phyloP scores from a whole-genome alignment of 2,113 vertebrate genomes.

The Chaetodon trifascialis region DNA sequence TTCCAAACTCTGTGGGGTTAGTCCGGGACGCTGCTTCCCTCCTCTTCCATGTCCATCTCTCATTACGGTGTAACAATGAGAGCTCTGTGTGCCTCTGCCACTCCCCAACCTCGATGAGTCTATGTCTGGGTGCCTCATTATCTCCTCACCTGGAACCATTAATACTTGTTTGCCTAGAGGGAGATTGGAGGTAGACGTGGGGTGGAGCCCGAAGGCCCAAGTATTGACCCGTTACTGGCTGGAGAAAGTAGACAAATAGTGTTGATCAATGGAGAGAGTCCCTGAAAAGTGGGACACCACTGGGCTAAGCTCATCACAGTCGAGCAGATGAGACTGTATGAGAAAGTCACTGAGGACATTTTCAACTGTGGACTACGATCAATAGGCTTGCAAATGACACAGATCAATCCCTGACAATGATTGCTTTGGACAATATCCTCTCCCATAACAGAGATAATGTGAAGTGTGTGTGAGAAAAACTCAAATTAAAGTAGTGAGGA shows the following conservation, averaged over 20 bases:
- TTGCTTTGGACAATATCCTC: conserved; percentile 35
- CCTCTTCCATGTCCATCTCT: conserved; percentile 15
- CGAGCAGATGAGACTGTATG: not conserved
- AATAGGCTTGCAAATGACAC: conserved; percentile 50
- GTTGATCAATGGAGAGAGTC: conserved; percentile 42
- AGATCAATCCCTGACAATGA: conserved; percentile 41
- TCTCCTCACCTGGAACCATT: conserved; percentile 65
- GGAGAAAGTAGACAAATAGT: conserved; percentile 31
- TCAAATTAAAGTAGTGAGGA: conserved; percentile 40
- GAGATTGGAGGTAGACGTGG: conserved; percentile 46
- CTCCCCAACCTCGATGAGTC: conserved; percentile 15
- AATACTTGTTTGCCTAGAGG: conserved; percentile 69
- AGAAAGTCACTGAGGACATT: conserved; percentile 45
- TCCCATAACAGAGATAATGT: conserved; percentile 26
- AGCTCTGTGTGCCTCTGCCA: conserved; percentile 36
- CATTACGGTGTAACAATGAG: conserved; percentile 34
- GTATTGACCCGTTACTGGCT: conserved; percentile 59
- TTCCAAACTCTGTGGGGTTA: conserved; percentile 43
- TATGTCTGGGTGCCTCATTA: conserved; percentile 72
- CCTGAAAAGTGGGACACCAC: conserved; percentile 39
- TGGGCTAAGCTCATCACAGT: not conserved
- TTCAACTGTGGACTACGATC: conserved; percentile 43
- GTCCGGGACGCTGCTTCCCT: conserved; percentile 11
- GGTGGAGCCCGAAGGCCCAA: conserved; percentile 9
- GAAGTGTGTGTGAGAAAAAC: conserved; percentile 9